phyloP scores from a whole-genome alignment of 2,888 invertebrate genomes.

The Pedicia rivosa region DNA sequence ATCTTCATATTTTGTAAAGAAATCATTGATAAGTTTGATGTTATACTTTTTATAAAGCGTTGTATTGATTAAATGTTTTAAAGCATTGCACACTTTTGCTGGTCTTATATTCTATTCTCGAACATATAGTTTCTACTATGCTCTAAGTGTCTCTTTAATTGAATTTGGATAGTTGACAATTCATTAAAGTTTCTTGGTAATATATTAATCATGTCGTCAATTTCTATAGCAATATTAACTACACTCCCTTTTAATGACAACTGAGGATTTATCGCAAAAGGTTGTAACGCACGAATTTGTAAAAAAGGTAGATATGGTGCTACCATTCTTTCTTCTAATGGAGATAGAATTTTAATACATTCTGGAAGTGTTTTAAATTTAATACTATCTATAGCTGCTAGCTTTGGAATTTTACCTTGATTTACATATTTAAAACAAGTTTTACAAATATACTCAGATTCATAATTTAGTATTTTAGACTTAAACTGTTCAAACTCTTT shows the following conservation, averaged over 20 bases:
- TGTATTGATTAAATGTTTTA: slow-evolving; percentile 13
- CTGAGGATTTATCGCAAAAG: slow-evolving; percentile 17
- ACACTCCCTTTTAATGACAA: slow-evolving; percentile 18
- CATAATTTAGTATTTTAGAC: no score
- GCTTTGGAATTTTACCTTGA: no score
- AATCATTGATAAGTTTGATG: no score
- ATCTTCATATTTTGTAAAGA: no score
- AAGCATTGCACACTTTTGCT: slow-evolving; percentile 13
- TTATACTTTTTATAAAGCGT: slow-evolving; percentile 4
- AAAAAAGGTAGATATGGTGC: slow-evolving; percentile 22
- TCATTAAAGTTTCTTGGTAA: slow-evolving; percentile 15
- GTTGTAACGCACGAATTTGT: slow-evolving; percentile 19
- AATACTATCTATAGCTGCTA: no score
- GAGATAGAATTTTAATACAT: slow-evolving; percentile 13
- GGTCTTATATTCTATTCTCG: slow-evolving; percentile 17
- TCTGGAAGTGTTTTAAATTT: slow-evolving; percentile 12
- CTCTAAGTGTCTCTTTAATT: slow-evolving; percentile 17
- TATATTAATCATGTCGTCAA: slow-evolving; percentile 13
- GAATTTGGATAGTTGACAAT: slow-evolving; percentile 16
- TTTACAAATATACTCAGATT: no score
- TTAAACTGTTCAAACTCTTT: no score
- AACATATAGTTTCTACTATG: slow-evolving; percentile 17
- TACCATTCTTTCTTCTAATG: slow-evolving; percentile 21
- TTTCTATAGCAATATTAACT: slow-evolving; percentile 18
- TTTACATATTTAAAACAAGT: no score